Conservation (phyloP, 2,797 vertebrate genomes). For the Myripristis murdjan region DNA sequence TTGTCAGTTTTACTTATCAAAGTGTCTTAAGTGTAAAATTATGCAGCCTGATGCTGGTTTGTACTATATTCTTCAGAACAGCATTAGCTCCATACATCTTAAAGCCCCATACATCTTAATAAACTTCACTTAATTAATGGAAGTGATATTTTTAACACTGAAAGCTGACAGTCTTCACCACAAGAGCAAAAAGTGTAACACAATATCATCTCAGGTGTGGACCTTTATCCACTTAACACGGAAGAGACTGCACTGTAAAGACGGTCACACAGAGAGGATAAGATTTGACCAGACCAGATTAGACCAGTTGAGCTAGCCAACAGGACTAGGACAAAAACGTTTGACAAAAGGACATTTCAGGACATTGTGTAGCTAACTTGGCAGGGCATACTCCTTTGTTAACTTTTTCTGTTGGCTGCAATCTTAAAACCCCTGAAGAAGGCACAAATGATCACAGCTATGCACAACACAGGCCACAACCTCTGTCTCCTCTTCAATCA, state of each 20-base stretch:
- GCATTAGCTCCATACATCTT: not conserved
- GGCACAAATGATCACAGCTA: slow-evolving; percentile 43
- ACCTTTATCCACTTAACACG: slow-evolving; percentile 11
- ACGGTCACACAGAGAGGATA: slow-evolving; percentile 6
- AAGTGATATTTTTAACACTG: not conserved
- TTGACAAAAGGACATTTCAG: slow-evolving; percentile 42
- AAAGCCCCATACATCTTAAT: no score
- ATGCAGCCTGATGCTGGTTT: not conserved
- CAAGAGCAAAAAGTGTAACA: slow-evolving; percentile 16
- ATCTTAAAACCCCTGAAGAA: slow-evolving; percentile 44
- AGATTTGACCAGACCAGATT: slow-evolving; percentile 3
- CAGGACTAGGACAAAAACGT: slow-evolving; percentile 17
- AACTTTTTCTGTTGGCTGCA: slow-evolving; percentile 26
- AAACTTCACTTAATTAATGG: not conserved
- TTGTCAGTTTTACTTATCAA: not conserved
- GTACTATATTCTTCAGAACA: not conserved
- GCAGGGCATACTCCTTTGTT: slow-evolving; percentile 41
- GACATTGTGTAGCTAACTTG: slow-evolving; percentile 38
- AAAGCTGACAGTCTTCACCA: slow-evolving; percentile 33
- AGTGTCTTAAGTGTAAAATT: not conserved
- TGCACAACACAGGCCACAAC: slow-evolving; percentile 37
- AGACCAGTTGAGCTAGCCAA: slow-evolving; percentile 1
- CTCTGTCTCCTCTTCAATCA: slow-evolving; percentile 12
- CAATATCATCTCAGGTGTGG: slow-evolving; percentile 29
- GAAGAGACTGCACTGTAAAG: slow-evolving; percentile 20